These are phyloP conservation scores for Apis dorsata DNA, from an alignment of 1,140 invertebrate genomes.

Conservation along the genomic window DNA sequence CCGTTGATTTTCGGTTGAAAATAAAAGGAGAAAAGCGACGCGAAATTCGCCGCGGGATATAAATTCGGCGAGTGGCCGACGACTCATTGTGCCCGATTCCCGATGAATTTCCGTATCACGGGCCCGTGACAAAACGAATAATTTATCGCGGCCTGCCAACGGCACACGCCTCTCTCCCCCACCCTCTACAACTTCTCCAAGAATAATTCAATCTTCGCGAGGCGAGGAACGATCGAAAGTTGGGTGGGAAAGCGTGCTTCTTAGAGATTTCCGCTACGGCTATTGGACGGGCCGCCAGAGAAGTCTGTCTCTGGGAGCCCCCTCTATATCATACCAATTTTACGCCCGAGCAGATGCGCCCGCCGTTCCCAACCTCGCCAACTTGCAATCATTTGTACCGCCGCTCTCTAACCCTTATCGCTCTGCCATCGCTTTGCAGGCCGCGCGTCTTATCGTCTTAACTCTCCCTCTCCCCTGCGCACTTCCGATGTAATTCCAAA, in stretches of 20 bases:
- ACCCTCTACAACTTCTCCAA: conserved; percentile 63
- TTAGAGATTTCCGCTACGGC: conserved; percentile 59
- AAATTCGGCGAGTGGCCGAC: conserved; percentile 5
- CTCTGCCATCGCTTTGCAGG: conserved; percentile 24
- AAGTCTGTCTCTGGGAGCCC: neutral
- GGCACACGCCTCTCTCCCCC: conserved; percentile 44
- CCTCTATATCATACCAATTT: conserved; percentile 77
- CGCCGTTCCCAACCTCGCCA: conserved; percentile 66
- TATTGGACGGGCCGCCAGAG: conserved; percentile 50
- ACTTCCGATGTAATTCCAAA: too few species aligned
- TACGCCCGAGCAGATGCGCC: conserved; percentile 68
- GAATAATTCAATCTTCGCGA: conserved; percentile 74
- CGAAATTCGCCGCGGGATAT: neutral
- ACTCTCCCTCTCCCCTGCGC: conserved; percentile 22
- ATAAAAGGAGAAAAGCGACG: neutral
- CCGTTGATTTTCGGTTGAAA: neutral
- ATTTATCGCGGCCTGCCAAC: conserved; percentile 58
- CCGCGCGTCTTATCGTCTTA: conserved; percentile 52
- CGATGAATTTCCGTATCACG: conserved; percentile 30
- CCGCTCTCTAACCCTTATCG: conserved; percentile 49
- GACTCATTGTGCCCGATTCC: neutral
- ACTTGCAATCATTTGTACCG: conserved; percentile 76
- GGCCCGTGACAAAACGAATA: conserved; percentile 47
- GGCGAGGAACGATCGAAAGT: conserved; percentile 68
- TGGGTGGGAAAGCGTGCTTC: conserved; percentile 60